These are phyloP conservation scores for Daubentonia madagascariensis DNA, from an alignment of 2,113 vertebrate genomes.

Conservation along the genomic window DNA sequence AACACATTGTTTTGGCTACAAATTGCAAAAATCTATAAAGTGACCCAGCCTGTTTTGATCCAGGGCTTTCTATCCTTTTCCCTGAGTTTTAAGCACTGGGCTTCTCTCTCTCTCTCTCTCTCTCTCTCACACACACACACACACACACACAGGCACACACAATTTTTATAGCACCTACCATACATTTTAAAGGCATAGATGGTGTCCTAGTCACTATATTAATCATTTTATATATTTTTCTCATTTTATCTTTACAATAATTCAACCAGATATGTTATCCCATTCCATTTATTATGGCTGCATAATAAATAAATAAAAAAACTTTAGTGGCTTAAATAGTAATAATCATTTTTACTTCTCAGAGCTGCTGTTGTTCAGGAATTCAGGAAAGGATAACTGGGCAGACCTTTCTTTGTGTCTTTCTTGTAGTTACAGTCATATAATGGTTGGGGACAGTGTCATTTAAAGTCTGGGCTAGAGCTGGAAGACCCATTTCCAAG, in stretches of 20 bases:
- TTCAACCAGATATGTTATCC: not conserved
- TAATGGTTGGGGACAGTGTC: not conserved
- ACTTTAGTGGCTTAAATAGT: not conserved
- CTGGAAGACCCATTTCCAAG: not conserved
- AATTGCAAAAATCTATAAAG: not conserved
- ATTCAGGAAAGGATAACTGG: not conserved
- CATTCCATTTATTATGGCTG: not conserved
- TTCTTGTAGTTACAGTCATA: not conserved
- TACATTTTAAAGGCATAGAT: not conserved
- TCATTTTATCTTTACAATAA: not conserved
- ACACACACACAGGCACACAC: not conserved
- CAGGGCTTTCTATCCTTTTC: not conserved
- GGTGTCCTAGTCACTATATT: not conserved
- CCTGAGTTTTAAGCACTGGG: not conserved
- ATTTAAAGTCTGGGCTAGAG: not conserved
- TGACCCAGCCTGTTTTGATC: not conserved
- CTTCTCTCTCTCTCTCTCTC: not conserved
- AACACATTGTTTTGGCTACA: not conserved
- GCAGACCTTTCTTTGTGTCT: not conserved
- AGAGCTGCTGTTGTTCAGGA: not conserved
- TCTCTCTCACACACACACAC: fast-evolving
- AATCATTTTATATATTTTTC: not conserved
- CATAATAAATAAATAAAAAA: not conserved
- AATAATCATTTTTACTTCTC: not conserved
- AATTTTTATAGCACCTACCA: not conserved